These are phyloP conservation scores for human (Homo sapiens) DNA, from an alignment of 2,113 vertebrate species.

Conservation along the genomic window GRCh38 chr7:16114501-16115000, in stretches of 20 bases:
- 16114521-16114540: neutral
- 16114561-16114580: neutral
- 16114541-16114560: neutral
- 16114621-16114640: neutral
- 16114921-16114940: neutral
- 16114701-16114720: neutral
- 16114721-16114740: neutral
- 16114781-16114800: neutral
- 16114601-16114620: neutral
- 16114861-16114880: neutral
- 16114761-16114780: neutral
- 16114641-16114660: too few species aligned
- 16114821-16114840: constrained; percentile 6
- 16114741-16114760: neutral
- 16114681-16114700: neutral
- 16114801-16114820: neutral
- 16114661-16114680: neutral
- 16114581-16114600: neutral
- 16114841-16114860: neutral
- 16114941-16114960: neutral
- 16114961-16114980: neutral
- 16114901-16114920: neutral
- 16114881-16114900: neutral
- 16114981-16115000: neutral
- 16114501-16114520: neutral